Base-by-base conservation (phyloP, 1,140 invertebrate genomes). In the Palaemon carinicauda region DNA sequence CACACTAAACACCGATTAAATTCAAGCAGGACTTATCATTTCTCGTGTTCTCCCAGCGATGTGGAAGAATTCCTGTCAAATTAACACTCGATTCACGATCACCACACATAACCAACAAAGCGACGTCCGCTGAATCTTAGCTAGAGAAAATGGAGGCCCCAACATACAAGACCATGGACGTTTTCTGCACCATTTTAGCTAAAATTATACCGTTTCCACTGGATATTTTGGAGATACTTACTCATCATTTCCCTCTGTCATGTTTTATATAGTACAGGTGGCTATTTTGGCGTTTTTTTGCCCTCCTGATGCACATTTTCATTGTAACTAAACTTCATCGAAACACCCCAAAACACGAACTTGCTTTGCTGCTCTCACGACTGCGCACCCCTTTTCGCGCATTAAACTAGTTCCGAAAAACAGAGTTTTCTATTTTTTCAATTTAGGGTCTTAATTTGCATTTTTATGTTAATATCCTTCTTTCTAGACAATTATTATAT, bases 171-270 rank as follows among this genome's bases (percentile, higher is more conserved):
- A 77, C 85, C 85, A 87, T 53, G 69, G 50, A 79, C 52, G 83
- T 86, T 86, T 80, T 87, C 65, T 77, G 54, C 85, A 81, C 65
- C 65, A 75, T 87, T 81, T 87, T 78, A 71, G 77, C 69, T 52
- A 51, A n/a, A 81, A 74, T 31, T 50, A 74, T 17, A 21, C 85
- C 71, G 50, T 81, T 82, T 81, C 24, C 85, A 81, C 65, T 74
- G 15, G 41, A 65, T 81, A 51, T 14, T 77, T 69, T 24, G 71
- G 33, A 73, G 24, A 87, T 89, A 91, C 90, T 91, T 90, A 91
- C 90, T 91, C 90, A 89, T 91, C 90, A 90, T 90, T 89, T 90
- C 90, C 90, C 90, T 91, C 90, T 89, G 90, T 91, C 89, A 90
- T 90, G 90, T 90, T 91, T 89, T 88, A 89, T 85, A 88, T 89